phyloP scores from a whole-genome alignment of 2,113 vertebrate species.

The Neopipo cinnamomea region DNA sequence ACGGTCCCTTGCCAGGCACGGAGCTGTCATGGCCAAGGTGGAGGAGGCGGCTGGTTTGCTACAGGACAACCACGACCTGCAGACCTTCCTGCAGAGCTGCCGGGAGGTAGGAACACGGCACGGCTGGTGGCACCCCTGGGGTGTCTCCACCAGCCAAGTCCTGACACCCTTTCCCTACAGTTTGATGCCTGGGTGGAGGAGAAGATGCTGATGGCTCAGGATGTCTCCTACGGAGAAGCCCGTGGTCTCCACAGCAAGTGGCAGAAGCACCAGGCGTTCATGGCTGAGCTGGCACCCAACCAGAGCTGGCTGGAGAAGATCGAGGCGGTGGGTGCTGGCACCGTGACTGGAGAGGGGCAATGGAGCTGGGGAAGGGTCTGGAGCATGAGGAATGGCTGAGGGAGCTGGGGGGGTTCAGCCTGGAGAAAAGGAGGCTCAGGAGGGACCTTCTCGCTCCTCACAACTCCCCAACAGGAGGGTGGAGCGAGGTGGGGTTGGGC shows the following conservation, averaged over 20 bases:
- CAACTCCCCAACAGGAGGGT: not conserved
- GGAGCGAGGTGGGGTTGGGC: not conserved
- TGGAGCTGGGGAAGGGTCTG: not conserved
- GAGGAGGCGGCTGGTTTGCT: conserved; percentile 80
- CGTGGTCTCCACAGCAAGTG: conserved; percentile 92
- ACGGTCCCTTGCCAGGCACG: conserved; percentile 67
- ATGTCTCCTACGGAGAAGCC: conserved; percentile 86
- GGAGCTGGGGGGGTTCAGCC: not conserved
- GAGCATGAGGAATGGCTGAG: not conserved
- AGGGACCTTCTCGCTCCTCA: not conserved
- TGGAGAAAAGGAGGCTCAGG: not conserved
- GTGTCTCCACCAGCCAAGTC: fast-evolving
- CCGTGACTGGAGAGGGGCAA: fast-evolving
- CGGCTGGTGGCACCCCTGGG: fast-evolving
- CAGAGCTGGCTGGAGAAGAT: conserved; percentile 89
- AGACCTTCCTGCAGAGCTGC: conserved; percentile 92
- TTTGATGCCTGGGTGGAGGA: conserved; percentile 94
- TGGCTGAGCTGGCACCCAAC: conserved; percentile 90
- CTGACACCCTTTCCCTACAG: conserved; percentile 58
- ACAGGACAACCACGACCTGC: conserved; percentile 87
- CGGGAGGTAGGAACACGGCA: conserved; percentile 81
- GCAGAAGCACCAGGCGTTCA: conserved; percentile 94
- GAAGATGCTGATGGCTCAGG: conserved; percentile 94
- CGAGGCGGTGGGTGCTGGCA: conserved; percentile 72
- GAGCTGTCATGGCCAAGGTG: conserved; percentile 75